A percentile compares a stretch with the other conserved stretches of the same genome.
Conservation (phyloP, 1,140 invertebrate genomes). For the Cydia strobilella region DNA sequence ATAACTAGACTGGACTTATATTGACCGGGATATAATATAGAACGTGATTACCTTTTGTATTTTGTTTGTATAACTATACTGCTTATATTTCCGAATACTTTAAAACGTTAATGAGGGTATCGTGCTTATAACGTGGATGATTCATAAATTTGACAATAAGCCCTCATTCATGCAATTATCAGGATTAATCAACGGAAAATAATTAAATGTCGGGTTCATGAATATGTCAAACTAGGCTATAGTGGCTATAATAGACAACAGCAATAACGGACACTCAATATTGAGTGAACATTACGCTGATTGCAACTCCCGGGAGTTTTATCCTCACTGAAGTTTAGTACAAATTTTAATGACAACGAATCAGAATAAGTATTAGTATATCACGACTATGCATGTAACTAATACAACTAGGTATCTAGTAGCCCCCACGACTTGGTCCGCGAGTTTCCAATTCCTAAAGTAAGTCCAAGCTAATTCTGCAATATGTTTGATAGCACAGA, state of each 20-base stretch:
- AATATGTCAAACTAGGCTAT: conserved; percentile 12
- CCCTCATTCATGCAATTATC: conserved; percentile 25
- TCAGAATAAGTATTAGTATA: too few species aligned
- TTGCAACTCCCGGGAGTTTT: conserved; percentile 8
- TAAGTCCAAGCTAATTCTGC: too few species aligned
- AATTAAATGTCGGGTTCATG: conserved; percentile 21
- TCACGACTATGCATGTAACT: neutral
- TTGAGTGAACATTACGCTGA: neutral
- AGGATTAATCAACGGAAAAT: conserved; percentile 19
- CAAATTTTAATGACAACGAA: too few species aligned
- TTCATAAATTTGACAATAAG: neutral
- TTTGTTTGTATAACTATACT: too few species aligned
- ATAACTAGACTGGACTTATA: too few species aligned
- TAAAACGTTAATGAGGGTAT: neutral
- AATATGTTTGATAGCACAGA: too few species aligned
- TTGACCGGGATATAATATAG: too few species aligned
- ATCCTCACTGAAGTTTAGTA: neutral
- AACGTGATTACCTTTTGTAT: too few species aligned
- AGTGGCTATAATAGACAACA: conserved; percentile 6
- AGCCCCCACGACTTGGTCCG: too few species aligned
- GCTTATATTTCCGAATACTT: neutral
- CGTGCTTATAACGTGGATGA: neutral
- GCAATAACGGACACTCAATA: neutral
- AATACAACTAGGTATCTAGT: too few species aligned
- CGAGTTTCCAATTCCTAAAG: too few species aligned